A percentile compares a stretch with the other conserved stretches of the same genome.
Conservation (phyloP, 2,888 invertebrate genomes). For the Agrilus biguttatus region DNA sequence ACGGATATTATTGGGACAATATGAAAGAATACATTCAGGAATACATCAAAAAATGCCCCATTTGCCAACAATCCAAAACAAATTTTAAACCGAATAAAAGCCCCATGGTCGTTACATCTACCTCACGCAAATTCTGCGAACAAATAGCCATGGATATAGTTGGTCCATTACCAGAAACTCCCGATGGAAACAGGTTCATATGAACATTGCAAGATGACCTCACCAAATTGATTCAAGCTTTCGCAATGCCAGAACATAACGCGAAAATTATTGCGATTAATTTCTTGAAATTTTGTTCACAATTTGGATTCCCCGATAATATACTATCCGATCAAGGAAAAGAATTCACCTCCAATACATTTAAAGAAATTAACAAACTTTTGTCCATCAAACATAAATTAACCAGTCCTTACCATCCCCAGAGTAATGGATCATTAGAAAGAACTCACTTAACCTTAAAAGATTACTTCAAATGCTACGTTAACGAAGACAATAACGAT, state of each 20-base stretch:
- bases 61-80: slow-evolving; percentile 8
- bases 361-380: slow-evolving; percentile 1
- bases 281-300: too few relatives aligned
- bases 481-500: not conserved
- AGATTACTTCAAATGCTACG: slow-evolving; percentile 1
- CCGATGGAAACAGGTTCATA: too few relatives aligned
- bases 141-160: too few relatives aligned
- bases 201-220: too few relatives aligned
- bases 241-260: too few relatives aligned
- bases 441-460: slow-evolving; percentile 2
- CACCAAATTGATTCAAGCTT: too few relatives aligned
- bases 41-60: slow-evolving; percentile 5
- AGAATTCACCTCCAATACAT: not conserved
- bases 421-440: slow-evolving; percentile 1
- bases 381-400: not conserved
- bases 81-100: slow-evolving; percentile 5
- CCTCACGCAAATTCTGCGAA: too few relatives aligned
- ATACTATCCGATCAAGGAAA: not conserved
- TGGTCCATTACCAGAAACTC: too few relatives aligned
- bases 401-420: not conserved
- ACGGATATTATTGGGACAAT: slow-evolving; percentile 5
- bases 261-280: too few relatives aligned
- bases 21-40: slow-evolving; percentile 7
- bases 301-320: not conserved
- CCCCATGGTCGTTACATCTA: not conserved